These are phyloP conservation scores for Psix sp. DNA, from an alignment of 1,140 invertebrate species.

Conservation along the genomic window DNA sequence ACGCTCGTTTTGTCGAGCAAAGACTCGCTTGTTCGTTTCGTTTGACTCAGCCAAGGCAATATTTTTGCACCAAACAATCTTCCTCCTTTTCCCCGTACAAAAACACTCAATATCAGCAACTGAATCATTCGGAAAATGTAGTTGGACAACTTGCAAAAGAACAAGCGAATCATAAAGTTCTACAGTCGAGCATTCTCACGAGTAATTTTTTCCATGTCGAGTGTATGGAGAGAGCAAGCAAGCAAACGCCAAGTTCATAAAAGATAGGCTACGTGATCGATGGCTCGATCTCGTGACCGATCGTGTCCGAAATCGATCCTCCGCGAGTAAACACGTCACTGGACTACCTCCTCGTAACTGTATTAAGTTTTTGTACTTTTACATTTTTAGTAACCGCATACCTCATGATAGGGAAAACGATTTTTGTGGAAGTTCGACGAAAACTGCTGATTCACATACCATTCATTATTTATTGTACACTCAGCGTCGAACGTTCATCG, in stretches of 20 bases:
- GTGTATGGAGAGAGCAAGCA: no score
- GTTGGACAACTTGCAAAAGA: no score
- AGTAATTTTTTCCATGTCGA: no score
- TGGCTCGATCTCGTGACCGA: no score
- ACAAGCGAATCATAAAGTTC: no score
- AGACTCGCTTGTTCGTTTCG: conserved; percentile 33
- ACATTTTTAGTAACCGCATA: conserved; percentile 76
- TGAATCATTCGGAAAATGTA: no score
- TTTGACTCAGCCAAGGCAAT: conserved; percentile 24
- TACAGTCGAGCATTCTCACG: no score
- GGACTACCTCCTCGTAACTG: conserved; percentile 74
- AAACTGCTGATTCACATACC: conserved; percentile 10
- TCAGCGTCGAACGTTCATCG: conserved; percentile 23
- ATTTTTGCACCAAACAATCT: conserved; percentile 18
- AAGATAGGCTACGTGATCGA: no score
- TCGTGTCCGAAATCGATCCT: conserved; percentile 20
- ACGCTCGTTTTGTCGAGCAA: conserved; percentile 46
- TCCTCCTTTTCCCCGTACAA: conserved; percentile 19
- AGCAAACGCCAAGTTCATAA: no score
- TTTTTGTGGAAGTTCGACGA: conserved; percentile 60
- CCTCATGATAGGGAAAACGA: conserved; percentile 71
- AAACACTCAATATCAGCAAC: conserved; percentile 7
- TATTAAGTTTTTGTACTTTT: conserved; percentile 77
- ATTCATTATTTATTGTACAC: conserved; percentile 5
- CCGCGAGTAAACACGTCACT: conserved; percentile 62